Evolutionary conservation across 1,140 invertebrate genomes (phyloP).

Genomic region (Uloborus diversus): DNA sequence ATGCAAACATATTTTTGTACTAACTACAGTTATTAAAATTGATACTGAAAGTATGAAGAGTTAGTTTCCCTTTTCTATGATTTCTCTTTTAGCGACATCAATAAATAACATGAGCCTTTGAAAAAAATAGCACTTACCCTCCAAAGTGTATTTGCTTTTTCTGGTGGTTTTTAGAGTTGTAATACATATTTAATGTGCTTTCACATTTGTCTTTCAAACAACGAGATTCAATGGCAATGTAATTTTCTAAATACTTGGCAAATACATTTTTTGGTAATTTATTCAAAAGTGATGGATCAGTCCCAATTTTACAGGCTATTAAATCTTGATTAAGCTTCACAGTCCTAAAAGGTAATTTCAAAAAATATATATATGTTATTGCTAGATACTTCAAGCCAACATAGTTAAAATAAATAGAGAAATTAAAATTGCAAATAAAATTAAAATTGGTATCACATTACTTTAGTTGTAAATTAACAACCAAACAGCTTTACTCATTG

Average conservation of each 20-base stretch:
- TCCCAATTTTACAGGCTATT: constrained; percentile 78
- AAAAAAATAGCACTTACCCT: constrained; percentile 72
- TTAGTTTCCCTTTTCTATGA: too few species aligned
- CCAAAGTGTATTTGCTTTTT: constrained; percentile 84
- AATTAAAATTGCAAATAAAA: not conserved
- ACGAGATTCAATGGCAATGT: constrained; percentile 79
- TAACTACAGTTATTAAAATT: not conserved
- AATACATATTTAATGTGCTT: constrained; percentile 83
- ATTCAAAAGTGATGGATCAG: constrained; percentile 79
- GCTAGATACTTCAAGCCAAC: too few species aligned
- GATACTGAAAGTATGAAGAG: not conserved
- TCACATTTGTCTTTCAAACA: constrained; percentile 80
- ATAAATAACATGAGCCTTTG: too few species aligned
- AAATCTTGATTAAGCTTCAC: constrained; percentile 78
- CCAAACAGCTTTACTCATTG: too few species aligned
- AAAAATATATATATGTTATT: too few species aligned
- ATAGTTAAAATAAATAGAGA: too few species aligned
- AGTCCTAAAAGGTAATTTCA: constrained; percentile 71
- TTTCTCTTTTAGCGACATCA: too few species aligned
- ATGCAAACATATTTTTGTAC: too few species aligned
- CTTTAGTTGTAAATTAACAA: not conserved
- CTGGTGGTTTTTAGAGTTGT: constrained; percentile 92
- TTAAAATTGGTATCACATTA: not conserved
- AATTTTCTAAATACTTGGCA: constrained; percentile 79
- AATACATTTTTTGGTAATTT: constrained; percentile 88